Evolutionary conservation across 2,797 vertebrate genomes (phyloP).

Genomic region (Pangasius macronema): DNA sequence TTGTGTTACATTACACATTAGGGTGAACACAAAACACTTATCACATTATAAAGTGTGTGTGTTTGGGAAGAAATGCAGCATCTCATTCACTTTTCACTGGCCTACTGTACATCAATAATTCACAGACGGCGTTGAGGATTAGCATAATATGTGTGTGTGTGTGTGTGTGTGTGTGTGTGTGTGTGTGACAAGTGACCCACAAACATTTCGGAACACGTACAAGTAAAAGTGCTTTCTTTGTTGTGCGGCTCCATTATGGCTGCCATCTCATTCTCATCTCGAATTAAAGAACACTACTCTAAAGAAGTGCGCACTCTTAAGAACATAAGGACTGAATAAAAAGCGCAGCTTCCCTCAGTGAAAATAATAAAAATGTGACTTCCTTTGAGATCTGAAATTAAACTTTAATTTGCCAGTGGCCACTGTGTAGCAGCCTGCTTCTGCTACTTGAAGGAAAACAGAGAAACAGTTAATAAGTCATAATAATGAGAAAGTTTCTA

Average conservation of each 20-base stretch:
- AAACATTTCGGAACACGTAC: too few species aligned
- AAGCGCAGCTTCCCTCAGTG: background rate
- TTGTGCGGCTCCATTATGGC: slow-evolving; percentile 53
- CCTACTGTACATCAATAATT: slow-evolving; percentile 43
- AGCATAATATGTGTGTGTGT: too few species aligned
- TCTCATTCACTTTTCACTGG: slow-evolving; percentile 10
- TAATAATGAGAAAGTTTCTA: background rate
- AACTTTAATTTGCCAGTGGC: background rate
- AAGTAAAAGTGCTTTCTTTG: slow-evolving; percentile 58
- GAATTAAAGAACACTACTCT: slow-evolving; percentile 52
- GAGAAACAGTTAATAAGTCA: background rate
- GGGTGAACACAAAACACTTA: slow-evolving; percentile 14
- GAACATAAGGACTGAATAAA: slow-evolving; percentile 19
- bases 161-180: too few species aligned
- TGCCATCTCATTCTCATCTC: slow-evolving; percentile 47
- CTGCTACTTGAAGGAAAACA: background rate
- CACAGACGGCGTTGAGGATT: slow-evolving; percentile 36
- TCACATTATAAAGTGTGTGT: background rate
- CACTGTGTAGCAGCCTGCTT: background rate
- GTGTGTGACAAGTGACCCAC: too few species aligned
- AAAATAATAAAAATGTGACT: background rate
- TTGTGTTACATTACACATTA: background rate
- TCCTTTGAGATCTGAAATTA: background rate
- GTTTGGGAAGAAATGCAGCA: slow-evolving; percentile 11
- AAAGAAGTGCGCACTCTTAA: slow-evolving; percentile 16